Evolutionary conservation across 1,140 invertebrate genomes (phyloP).

Genomic region (Microplitis demolitor): DNA sequence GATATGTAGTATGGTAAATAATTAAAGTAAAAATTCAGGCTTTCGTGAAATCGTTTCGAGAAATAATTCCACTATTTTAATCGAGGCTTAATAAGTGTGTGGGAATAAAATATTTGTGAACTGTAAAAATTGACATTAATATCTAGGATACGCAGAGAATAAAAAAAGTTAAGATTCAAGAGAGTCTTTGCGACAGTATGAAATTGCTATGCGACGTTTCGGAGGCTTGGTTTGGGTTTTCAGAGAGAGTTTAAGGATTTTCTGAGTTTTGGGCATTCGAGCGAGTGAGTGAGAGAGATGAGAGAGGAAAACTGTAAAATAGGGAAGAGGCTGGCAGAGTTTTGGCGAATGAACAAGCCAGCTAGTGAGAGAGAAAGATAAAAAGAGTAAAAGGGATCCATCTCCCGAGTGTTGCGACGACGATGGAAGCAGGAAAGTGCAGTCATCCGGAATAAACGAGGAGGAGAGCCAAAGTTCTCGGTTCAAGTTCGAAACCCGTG

Average conservation of each 20-base stretch:
- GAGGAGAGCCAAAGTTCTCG: slow-evolving; percentile 60
- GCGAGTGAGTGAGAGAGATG: neutral
- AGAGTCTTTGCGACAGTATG: slow-evolving; percentile 38
- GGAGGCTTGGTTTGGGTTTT: slow-evolving; percentile 7
- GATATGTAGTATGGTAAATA: too few relatives aligned
- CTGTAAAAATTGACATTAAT: neutral
- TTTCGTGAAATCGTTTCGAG: too few relatives aligned
- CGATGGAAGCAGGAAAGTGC: slow-evolving; percentile 52
- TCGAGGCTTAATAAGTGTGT: too few relatives aligned
- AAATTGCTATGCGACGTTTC: slow-evolving; percentile 46
- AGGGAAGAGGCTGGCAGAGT: too few relatives aligned
- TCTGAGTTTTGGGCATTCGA: neutral
- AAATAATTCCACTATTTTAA: too few relatives aligned
- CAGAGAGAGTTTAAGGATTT: too few relatives aligned
- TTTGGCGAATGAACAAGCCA: neutral
- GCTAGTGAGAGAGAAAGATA: neutral
- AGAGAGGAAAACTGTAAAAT: neutral
- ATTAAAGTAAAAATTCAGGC: too few relatives aligned
- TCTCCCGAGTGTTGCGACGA: slow-evolving; percentile 46
- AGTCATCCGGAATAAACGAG: slow-evolving; percentile 63
- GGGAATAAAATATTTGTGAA: too few relatives aligned
- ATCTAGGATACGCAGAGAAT: slow-evolving; percentile 20
- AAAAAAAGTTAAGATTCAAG: slow-evolving; percentile 32
- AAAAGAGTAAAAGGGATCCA: slow-evolving; percentile 36
- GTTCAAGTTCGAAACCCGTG: slow-evolving; percentile 54